Evolutionary conservation across 2,113 vertebrate genomes (phyloP), one percentile per base, ranked within the genome.

Genomic region (Mola mola): DNA sequence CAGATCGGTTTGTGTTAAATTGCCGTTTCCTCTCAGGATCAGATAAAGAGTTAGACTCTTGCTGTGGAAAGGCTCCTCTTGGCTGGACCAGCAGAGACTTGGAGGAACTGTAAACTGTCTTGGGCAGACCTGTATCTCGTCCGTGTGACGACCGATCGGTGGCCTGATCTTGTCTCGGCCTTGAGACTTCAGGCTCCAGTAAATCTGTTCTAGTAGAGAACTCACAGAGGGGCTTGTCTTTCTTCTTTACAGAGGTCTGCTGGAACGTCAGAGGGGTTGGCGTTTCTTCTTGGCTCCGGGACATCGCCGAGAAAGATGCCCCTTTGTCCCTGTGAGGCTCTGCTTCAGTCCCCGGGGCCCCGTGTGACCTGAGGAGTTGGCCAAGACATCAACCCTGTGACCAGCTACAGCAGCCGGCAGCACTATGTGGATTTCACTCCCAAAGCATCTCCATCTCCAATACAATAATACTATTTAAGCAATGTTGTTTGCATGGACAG

Each of bases 281-380:
- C 33, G 29, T 60, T 13, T 47, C 47, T 26, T 57, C 42, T 16
- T 33, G 52, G 46, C 46, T 19, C 28, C 49, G 59, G 22, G 88
- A 80, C 29, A 36, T 86, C 21, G 4, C 62, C 90, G 83, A 89
- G 43, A 36, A 33, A 15, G 26, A 10, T n/a, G 47, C 38, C 19
- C 82, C 37, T 63, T 79, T 47, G 22, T 66, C 63, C 15, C 8
- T 56, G 20, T 78, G 31, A 5, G 53, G 72, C 8, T 86, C 43
- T 66, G 88, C 67, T 28, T 55, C 44, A 94, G 63, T 21, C 90
- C 86, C 31, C 42, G 61, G 37, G 75, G 84, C 36, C 93, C 91
- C 37, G 93, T 78, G 63, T 90, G 88, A n/a, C 92, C 87, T 0
- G 84, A 89, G 22, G 55, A 88, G 31, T 91, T 91, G 59, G 83